Evolutionary conservation across 2,888 invertebrate species (phyloP), one percentile per base, ranked within the genome.

Genomic region (Tolmerus cingulatus): DNA sequence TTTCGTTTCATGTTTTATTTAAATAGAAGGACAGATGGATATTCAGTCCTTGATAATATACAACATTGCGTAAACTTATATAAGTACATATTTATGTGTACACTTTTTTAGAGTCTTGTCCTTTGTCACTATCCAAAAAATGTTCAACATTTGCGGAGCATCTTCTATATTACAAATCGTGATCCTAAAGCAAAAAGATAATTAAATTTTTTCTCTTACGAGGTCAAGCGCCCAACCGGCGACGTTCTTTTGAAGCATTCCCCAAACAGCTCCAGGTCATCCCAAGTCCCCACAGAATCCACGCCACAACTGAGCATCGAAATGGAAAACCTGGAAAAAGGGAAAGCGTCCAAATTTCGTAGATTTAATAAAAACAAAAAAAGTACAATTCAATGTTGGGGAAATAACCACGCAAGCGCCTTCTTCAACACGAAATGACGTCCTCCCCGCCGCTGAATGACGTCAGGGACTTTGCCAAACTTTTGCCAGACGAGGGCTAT

Each of bases 311-410:
- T 76, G 76, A 76, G 27, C 76, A 37, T 76, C 43, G 37, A 78
- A 23, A 78, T 78, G 40, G 78, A 34, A 78, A 40, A 78, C 46
- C 51, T 78, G 78, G 78, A 78, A 78, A 37, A 78, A 78, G 78
- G 43, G 40, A 43, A 78, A 43, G 43, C 78, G 37, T 40, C 19
- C 37, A 23, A 40, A 78, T 23, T 40, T 43, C 19, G 43, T 43
- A 43, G 46, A 78, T 76, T n/a, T 37, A 76, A 76, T 76, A 37
- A 76, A 76, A 76, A 30, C 34, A 76, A 0, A 37, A 40, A 40
- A 37, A 16, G 46, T n/a, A 34, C 7, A 34, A 78, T 19, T 43
- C 8, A 37, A 16, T 19, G 23, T 19, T 19, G 78, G 78, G 37
- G 43, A 78, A 43, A 23, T 66, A 27, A 8, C 8, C 12, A 43